Evolutionary conservation across 2,797 vertebrate species (phyloP).

Genomic region (Sphenodon punctatus): DNA sequence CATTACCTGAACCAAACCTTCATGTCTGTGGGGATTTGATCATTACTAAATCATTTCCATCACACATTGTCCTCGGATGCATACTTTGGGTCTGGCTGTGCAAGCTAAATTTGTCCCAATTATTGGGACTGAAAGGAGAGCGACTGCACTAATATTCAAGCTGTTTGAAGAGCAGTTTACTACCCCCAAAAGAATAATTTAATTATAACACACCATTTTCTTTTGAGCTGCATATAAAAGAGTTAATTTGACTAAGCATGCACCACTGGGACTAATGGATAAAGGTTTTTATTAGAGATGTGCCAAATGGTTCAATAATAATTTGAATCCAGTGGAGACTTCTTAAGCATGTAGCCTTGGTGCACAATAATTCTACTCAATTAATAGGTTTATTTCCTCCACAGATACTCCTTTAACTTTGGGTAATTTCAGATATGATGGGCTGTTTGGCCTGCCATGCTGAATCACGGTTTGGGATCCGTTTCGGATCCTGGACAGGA

Average conservation of each 20-base stretch:
- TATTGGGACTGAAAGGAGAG: slow-evolving; percentile 66
- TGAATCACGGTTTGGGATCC: too few relatives aligned
- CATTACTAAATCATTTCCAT: neutral
- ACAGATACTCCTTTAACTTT: slow-evolving; percentile 47
- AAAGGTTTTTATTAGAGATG: slow-evolving; percentile 67
- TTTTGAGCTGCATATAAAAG: slow-evolving; percentile 69
- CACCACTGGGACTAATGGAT: slow-evolving; percentile 62
- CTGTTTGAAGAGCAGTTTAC: slow-evolving; percentile 70
- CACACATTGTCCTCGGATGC: slow-evolving; percentile 31
- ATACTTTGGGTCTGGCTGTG: slow-evolving; percentile 44
- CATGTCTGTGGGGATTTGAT: slow-evolving; percentile 18
- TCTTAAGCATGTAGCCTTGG: slow-evolving; percentile 46
- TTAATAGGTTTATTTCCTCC: slow-evolving; percentile 65
- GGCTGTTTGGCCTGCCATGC: too few relatives aligned
- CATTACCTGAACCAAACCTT: slow-evolving; percentile 4
- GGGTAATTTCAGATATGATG: too few relatives aligned
- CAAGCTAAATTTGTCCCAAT: slow-evolving; percentile 60
- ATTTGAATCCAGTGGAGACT: slow-evolving; percentile 58
- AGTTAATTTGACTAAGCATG: slow-evolving; percentile 68
- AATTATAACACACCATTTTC: slow-evolving; percentile 71
- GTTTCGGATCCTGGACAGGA: too few relatives aligned
- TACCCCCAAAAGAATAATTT: slow-evolving; percentile 65
- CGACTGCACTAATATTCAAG: slow-evolving; percentile 56
- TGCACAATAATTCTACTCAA: slow-evolving; percentile 58
- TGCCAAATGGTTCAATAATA: slow-evolving; percentile 61